phyloP scores from a whole-genome alignment of 1,140 invertebrate genomes.

The Drosophila eugracilis region DNA sequence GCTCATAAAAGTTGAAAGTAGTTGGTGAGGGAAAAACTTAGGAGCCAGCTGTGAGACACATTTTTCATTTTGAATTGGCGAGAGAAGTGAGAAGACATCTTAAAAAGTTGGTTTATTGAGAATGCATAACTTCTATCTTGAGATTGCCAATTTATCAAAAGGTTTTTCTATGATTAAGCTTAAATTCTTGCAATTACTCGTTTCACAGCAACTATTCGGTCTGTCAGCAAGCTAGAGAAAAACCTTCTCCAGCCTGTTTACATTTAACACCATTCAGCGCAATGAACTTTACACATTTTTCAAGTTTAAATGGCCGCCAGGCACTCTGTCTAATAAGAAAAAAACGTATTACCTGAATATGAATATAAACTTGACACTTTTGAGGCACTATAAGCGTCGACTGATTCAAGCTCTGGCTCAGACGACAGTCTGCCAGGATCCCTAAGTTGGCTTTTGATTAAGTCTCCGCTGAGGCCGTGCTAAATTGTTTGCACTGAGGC shows the following conservation, averaged over 20 bases:
- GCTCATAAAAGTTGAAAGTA: conserved; percentile 28
- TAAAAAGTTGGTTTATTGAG: not conserved
- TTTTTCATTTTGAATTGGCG: not conserved
- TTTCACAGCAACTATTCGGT: conserved; percentile 20
- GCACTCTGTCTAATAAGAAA: conserved; percentile 73
- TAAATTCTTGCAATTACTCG: too few species aligned
- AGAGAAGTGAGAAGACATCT: not conserved
- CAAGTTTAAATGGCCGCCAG: conserved; percentile 73
- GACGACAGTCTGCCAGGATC: conserved; percentile 26
- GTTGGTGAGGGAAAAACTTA: conserved; percentile 12
- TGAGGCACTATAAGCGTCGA: conserved; percentile 40
- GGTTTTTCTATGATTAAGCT: not conserved
- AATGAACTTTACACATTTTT: conserved; percentile 75
- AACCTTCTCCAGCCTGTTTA: conserved; percentile 40
- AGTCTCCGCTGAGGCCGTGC: conserved; percentile 70
- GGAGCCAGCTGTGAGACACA: conserved; percentile 20
- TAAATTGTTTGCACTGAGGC: conserved; percentile 79
- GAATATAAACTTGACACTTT: conserved; percentile 58
- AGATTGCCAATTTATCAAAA: too few species aligned
- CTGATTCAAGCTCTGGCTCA: conserved; percentile 15
- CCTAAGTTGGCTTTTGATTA: conserved; percentile 73
- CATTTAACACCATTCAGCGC: conserved; percentile 62
- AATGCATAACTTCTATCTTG: not conserved
- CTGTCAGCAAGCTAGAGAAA: not conserved
- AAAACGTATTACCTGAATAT: conserved; percentile 22